Evolutionary conservation across 2,113 vertebrate species (phyloP).

Genomic region (Chionodraco myersi): DNA sequence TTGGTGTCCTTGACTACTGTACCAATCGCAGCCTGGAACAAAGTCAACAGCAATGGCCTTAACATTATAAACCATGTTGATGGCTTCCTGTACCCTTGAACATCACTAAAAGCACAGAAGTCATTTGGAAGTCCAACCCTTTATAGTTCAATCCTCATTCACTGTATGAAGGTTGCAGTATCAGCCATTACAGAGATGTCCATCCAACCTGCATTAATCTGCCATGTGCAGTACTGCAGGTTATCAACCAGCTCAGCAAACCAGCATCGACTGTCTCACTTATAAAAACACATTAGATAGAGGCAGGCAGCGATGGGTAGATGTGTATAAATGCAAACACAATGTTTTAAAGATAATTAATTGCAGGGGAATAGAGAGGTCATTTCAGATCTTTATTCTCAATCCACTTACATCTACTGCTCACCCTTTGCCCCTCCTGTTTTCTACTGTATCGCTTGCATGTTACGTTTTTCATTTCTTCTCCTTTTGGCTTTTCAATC

Average conservation of each 20-base stretch:
- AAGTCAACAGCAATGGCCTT: not conserved
- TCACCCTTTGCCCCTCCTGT: not conserved
- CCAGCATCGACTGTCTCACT: not conserved
- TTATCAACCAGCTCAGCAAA: not conserved
- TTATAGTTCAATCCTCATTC: not conserved
- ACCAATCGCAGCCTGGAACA: constrained; percentile 3
- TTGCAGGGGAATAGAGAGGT: not conserved
- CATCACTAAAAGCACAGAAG: constrained; percentile 33
- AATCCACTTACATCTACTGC: constrained; percentile 4
- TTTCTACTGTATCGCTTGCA: not conserved
- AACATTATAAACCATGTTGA: constrained; percentile 16
- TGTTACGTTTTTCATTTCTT: not conserved
- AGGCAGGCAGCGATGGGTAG: not conserved
- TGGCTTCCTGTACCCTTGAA: constrained; percentile 40
- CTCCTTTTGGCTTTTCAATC: not conserved
- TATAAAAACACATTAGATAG: not conserved
- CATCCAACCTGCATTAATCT: not conserved
- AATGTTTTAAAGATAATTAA: not conserved
- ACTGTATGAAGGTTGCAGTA: constrained; percentile 9
- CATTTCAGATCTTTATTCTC: not conserved
- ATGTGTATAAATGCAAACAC: not conserved
- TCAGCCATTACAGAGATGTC: constrained; percentile 13
- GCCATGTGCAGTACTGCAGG: not conserved
- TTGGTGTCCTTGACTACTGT: constrained; percentile 22
- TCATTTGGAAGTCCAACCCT: constrained; percentile 45